Percentiles rank a stretch among this genome's conserved stretches.
Evolutionary conservation across 2,113 vertebrate species (phyloP).

Genomic region (Litocranius walleri): DNA sequence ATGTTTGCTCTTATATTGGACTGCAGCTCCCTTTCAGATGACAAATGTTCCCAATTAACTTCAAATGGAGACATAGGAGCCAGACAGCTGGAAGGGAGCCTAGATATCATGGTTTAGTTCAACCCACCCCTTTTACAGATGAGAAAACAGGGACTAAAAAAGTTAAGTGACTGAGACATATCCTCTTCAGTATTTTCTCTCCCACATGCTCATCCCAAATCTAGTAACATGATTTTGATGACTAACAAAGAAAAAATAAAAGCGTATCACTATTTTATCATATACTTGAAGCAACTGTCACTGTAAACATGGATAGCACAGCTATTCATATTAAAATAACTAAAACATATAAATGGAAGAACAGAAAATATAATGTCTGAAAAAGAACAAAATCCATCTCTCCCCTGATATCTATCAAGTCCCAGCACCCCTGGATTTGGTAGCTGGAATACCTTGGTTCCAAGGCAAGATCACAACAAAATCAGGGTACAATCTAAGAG

Average conservation of each 20-base stretch:
- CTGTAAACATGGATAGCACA: neutral
- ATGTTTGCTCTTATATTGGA: neutral
- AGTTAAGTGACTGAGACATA: neutral
- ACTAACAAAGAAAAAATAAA: neutral
- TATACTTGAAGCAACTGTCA: neutral
- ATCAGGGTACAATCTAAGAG: neutral
- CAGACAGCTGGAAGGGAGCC: neutral
- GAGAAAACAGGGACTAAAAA: neutral
- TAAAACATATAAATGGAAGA: neutral
- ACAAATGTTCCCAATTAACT: neutral
- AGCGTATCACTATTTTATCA: neutral
- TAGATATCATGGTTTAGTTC: neutral
- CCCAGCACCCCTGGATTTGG: neutral
- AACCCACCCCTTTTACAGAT: neutral
- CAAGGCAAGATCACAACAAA: neutral
- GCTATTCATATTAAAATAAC: neutral
- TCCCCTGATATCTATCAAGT: neutral
- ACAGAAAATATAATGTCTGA: neutral
- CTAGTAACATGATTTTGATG: neutral
- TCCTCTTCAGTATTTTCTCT: neutral
- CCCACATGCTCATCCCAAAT: neutral
- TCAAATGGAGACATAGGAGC: neutral
- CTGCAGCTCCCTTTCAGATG: neutral
- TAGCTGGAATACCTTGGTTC: neutral
- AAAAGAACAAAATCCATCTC: neutral